A percentile compares a stretch with the other conserved stretches of the same genome.
Conservation (phyloP, 1,140 invertebrate genomes). For the Maniola jurtina region DNA sequence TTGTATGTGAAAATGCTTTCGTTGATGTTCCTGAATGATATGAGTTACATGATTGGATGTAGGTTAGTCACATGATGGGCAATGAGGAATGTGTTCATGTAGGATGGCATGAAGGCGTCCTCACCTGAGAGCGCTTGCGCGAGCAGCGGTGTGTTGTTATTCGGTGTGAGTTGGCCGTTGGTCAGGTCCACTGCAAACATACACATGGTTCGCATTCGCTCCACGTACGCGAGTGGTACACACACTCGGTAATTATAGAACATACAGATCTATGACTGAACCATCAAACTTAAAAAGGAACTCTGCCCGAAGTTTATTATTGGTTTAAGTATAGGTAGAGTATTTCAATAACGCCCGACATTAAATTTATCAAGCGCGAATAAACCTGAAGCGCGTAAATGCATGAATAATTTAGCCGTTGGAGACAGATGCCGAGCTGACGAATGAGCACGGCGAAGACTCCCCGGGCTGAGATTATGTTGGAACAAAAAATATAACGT, state of each 20-base stretch:
- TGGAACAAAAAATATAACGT: conserved; percentile 73
- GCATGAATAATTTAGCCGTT: conserved; percentile 71
- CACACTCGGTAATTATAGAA: conserved; percentile 59
- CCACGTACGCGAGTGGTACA: conserved; percentile 56
- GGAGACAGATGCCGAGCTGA: conserved; percentile 64
- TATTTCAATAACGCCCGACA: conserved; percentile 29
- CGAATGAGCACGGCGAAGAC: conserved; percentile 60
- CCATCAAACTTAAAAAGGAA: conserved; percentile 42
- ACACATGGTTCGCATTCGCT: conserved; percentile 77
- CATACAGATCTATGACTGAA: conserved; percentile 74
- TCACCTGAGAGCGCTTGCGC: conserved; percentile 96
- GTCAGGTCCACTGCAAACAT: conserved; percentile 94
- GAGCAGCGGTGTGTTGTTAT: conserved; percentile 95
- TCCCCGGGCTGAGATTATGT: conserved; percentile 63
- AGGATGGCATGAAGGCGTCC: conserved; percentile 38
- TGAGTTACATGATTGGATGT: conserved; percentile 18
- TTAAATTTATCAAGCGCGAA: conserved; percentile 49
- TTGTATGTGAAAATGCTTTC: conserved; percentile 3
- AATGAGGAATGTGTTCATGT: conserved; percentile 26
- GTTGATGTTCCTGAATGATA: conserved; percentile 16
- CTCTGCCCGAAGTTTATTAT: background rate
- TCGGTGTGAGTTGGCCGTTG: conserved; percentile 95
- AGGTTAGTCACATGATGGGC: conserved; percentile 22
- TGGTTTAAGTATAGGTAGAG: background rate
- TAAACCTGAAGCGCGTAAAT: conserved; percentile 56